Base-by-base conservation (phyloP, 2,113 vertebrate genomes). In the Indicator maculatus region DNA sequence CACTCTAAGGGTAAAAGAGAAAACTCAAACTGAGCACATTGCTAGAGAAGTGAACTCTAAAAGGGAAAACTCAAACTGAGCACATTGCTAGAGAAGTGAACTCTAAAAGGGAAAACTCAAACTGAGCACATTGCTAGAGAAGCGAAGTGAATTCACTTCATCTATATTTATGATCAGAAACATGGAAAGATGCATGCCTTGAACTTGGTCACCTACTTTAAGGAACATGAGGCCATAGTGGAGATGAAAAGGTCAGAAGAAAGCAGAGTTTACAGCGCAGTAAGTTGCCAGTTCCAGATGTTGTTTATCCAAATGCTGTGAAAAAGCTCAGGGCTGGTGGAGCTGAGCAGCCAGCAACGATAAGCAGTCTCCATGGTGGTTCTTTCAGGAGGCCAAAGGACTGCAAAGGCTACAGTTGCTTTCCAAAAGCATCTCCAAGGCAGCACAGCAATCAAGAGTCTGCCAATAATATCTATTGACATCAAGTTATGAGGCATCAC, bases 281-380 rank as follows among this genome's bases (percentile, higher is more conserved):
- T 26, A 47, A 18, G 28, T 63, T 36, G 39, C 45, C 69, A 41
- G 24, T 53, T 33, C 14, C 23, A 65, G 56, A 11, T 65, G 33
- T 23, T 58, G 16, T 16, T 2, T 28, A 6, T 16, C 31, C 28
- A 28, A 83, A 76, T 6, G 58, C 39, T 66, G n/a, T 58, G 63
- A 52, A 2, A 5, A 66, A 92, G 39, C 33, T 83, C 45, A 52
- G 39, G 63, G 30, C 11, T 36, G 53, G 30, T 61, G 31, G 50
- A 66, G 16, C 67, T 61, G 58, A 71, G 20, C 67, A 66, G 31
- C 38, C 27, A 39, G 31, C 27, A 19, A 65, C 1, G 4, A 33
- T 47, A 47, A 0, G 0, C 3, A 13, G 9, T 50, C 60, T 10
- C 24, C 3, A 1, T 2, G 1, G 21, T 6, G 11, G 23, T 30